Percentiles rank a stretch among this genome's conserved stretches.
Conservation (phyloP, 2,797 vertebrate species). For the Lagocephalus sceleratus region DNA sequence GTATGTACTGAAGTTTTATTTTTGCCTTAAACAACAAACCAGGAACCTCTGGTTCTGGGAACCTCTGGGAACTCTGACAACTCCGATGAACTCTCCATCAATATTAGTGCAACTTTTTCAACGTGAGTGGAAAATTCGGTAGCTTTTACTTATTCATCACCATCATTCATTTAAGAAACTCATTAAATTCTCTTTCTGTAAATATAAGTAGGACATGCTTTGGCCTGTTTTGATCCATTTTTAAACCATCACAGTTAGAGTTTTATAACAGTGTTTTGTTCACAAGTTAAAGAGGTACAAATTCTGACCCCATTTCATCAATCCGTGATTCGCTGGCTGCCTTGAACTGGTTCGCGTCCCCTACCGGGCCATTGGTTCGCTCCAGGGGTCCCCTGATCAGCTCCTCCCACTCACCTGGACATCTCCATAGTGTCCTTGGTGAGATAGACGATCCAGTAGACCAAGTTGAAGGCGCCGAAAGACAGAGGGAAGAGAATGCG, state of each 20-base stretch:
- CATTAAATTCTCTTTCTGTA: constrained; percentile 1
- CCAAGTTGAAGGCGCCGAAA: constrained; percentile 94
- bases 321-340: not conserved
- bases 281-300: not conserved
- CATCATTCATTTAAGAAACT: constrained; percentile 2
- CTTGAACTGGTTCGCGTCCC: not conserved
- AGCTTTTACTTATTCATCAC: constrained; percentile 6
- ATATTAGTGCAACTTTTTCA: not conserved
- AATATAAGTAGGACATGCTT: constrained; percentile 7
- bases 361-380: not conserved
- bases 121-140: constrained; percentile 1
- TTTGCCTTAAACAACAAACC: not conserved
- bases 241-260: not conserved
- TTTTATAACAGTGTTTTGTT: not conserved
- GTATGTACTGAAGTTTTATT: not conserved
- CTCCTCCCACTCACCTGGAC: constrained; percentile 66
- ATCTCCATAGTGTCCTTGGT: constrained; percentile 97
- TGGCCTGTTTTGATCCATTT: not conserved
- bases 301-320: not conserved
- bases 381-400: not conserved
- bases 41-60: too few species aligned
- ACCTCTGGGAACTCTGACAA: not conserved
- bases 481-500: constrained; percentile 95
- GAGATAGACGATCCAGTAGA: constrained; percentile 97
- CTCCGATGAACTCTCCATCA: not conserved